Base-by-base conservation (phyloP, 2,888 invertebrate species). In the Leucania comma region DNA sequence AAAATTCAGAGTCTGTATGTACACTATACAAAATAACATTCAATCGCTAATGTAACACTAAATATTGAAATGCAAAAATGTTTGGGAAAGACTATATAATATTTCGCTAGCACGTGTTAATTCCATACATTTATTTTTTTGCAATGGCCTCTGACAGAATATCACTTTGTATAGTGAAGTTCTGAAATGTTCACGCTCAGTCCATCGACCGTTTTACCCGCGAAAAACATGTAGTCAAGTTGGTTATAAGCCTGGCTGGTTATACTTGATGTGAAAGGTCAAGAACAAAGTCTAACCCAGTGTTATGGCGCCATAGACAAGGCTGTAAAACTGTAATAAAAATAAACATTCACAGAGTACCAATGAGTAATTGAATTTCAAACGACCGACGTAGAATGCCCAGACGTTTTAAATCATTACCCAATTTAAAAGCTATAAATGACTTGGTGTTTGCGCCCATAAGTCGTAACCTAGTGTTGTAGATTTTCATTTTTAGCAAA, bases 351-450 rank as follows among this genome's bases (percentile, higher is more conserved):
- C 17, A 20, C 38, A 32, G 48, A 54, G 29, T 26, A 38, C 68
- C 70, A 53, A 70, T 61, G 59, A 61, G 24, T 77, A 77, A 77
- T 74, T 57, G 57, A 77, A 57, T 60, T 77, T 70, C 50, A 29
- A 70, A 61, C 69, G 1, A 51, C 56, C 46, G 1, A 12, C 51
- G 59, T 51, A 62, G 38, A 62, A 61, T 53, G 51, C 50, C 46
- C 73, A 77, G 48, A 51, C 53, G 9, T 70, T 74, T 72, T 61
- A 61, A 74, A 77, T 74, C 78, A 74, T 70, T 60, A 75, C 42
- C 59, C 38, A 65, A 72, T 79, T 75, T 72, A 75, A 78, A 78
- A 75, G 54, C 50, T 14, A 54, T 75, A 60, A 60, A 59, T 42
- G 63, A 53, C n/a, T 38, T 35, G 22, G 35, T 26, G 8, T 22